These are phyloP conservation scores for Gavialis gangeticus DNA, from an alignment of 2,113 vertebrate species.

Conservation along the genomic window DNA sequence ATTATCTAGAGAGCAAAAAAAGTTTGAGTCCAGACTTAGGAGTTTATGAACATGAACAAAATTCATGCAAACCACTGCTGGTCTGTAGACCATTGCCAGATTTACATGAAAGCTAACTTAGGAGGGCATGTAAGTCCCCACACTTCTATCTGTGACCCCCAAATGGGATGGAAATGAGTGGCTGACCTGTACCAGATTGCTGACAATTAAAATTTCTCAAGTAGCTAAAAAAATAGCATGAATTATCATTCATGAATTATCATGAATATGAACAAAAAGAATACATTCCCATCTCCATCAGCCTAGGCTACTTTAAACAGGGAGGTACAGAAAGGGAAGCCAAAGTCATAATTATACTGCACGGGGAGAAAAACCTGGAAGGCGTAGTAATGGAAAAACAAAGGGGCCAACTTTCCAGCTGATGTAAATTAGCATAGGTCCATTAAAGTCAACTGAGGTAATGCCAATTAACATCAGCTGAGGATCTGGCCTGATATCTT, in stretches of 20 bases:
- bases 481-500: background rate
- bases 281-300: background rate
- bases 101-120: background rate
- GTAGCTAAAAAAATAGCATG: background rate
- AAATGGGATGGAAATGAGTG: background rate
- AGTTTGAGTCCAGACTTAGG: background rate
- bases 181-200: accelerated
- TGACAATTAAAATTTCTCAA: accelerated
- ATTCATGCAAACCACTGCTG: background rate
- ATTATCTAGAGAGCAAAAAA: background rate
- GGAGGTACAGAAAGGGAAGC: background rate
- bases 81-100: background rate
- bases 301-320: background rate
- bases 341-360: background rate
- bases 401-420: background rate
- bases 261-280: accelerated
- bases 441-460: background rate
- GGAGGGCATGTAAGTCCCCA: background rate
- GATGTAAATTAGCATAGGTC: background rate
- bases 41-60: background rate
- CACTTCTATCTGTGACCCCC: background rate
- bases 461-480: background rate
- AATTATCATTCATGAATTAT: background rate
- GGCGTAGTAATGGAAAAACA: background rate
- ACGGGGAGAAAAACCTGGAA: background rate